Conservation (phyloP, 2,888 invertebrate genomes). For the Mesorhabditis spiculigera region DNA sequence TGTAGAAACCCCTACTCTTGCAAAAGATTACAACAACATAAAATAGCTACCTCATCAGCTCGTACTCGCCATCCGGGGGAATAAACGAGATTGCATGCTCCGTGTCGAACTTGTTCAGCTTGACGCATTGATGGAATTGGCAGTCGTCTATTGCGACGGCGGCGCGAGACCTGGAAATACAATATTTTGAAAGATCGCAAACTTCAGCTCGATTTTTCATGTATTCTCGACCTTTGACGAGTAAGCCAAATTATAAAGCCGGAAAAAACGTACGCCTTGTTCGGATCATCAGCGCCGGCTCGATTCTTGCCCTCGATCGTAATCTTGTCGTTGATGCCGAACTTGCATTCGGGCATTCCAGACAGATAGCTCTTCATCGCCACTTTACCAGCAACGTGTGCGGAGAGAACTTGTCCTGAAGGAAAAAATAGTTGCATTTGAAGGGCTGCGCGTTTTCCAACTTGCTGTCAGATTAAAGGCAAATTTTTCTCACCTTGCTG, state of each 20-base stretch:
- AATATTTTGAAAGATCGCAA: background rate
- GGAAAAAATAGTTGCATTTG: constrained; percentile 9
- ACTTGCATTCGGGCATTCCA: constrained; percentile 99
- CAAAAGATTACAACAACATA: constrained; percentile 1
- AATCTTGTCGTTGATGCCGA: constrained; percentile 97
- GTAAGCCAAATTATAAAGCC: background rate
- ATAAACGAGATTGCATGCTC: constrained; percentile 99
- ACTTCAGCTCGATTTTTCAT: background rate
- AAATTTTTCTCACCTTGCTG: constrained; percentile 76
- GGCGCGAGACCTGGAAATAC: constrained; percentile 70
- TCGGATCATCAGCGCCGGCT: constrained; percentile 70
- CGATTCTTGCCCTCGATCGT: constrained; percentile 81
- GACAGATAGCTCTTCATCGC: constrained; percentile 99
- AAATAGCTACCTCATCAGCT: constrained; percentile 81
- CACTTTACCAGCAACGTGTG: constrained; percentile 97
- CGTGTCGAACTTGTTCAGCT: constrained; percentile 98
- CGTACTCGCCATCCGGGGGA: constrained; percentile 99
- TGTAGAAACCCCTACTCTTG: too few relatives aligned
- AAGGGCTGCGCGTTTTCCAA: background rate
- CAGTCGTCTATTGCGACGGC: constrained; percentile 99
- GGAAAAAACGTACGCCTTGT: constrained; percentile 63
- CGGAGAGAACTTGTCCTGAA: constrained; percentile 89
- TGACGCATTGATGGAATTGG: constrained; percentile 99
- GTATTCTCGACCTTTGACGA: background rate
- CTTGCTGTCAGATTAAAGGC: background rate